These are phyloP conservation scores for Thymallus thymallus DNA, from an alignment of 2,113 vertebrate species.

Conservation along the genomic window DNA sequence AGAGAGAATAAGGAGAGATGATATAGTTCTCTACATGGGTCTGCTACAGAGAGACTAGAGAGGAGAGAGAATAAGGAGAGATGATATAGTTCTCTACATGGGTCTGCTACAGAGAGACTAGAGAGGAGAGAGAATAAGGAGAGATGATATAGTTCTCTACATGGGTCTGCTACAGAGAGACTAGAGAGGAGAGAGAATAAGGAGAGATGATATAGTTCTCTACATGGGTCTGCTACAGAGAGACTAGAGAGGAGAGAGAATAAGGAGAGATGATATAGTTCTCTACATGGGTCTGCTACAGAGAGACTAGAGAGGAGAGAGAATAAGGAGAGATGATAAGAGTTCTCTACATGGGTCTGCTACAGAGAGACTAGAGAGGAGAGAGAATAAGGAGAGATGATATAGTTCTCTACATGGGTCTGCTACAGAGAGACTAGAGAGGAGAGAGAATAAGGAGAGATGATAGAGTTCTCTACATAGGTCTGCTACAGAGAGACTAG, in stretches of 20 bases:
- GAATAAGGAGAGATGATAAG: not conserved
- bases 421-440: slow-evolving; percentile 13
- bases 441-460: not conserved
- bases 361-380: slow-evolving; percentile 1
- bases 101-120: not conserved
- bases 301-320: not conserved
- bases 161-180: slow-evolving; percentile 1
- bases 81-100: too few relatives aligned
- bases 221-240: not conserved
- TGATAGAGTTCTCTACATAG: too few relatives aligned
- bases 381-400: too few relatives aligned
- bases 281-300: slow-evolving; percentile 14
- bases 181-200: slow-evolving; percentile 8
- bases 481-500: not conserved
- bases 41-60: slow-evolving; percentile 13
- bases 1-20: not conserved
- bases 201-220: not conserved
- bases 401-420: too few relatives aligned
- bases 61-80: not conserved
- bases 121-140: not conserved
- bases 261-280: too few relatives aligned
- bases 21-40: too few relatives aligned
- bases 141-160: too few relatives aligned
- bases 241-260: slow-evolving; percentile 1
- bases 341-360: too few relatives aligned